These are phyloP conservation scores for Psettodes erumei DNA, from an alignment of 2,113 vertebrate genomes.

Conservation along the genomic window DNA sequence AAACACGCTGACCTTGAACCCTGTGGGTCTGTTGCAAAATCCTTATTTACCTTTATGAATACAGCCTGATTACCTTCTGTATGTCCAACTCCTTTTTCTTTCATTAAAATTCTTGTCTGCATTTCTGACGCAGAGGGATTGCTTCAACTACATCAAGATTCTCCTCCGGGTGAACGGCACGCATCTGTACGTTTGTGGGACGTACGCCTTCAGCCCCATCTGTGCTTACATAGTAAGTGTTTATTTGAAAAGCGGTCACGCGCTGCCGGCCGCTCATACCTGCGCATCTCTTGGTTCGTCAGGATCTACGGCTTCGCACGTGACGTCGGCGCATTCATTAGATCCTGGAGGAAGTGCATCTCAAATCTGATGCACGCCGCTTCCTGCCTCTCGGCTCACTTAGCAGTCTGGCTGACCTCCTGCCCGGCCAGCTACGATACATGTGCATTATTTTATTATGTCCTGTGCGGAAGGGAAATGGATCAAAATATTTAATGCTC, in stretches of 20 bases:
- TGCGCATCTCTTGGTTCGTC: constrained; percentile 9
- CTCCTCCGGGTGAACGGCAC: constrained; percentile 90
- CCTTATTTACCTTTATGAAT: constrained; percentile 1
- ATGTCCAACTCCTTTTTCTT: background rate
- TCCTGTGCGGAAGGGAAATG: constrained; percentile 46
- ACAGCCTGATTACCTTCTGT: background rate
- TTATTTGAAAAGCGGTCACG: constrained; percentile 2
- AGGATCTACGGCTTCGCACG: no score
- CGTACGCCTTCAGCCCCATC: constrained; percentile 93
- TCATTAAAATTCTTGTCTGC: constrained; percentile 10
- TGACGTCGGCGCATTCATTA: no score
- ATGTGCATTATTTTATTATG: constrained; percentile 68
- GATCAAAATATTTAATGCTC: constrained; percentile 72
- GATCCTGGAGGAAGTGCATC: constrained; percentile 46
- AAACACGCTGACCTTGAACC: background rate
- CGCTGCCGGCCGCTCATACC: background rate
- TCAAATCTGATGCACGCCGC: constrained; percentile 31
- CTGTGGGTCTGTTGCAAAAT: background rate
- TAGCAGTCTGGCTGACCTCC: constrained; percentile 54
- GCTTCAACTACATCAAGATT: constrained; percentile 98
- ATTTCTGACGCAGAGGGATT: constrained; percentile 88
- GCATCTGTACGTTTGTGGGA: constrained; percentile 94
- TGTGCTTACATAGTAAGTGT: constrained; percentile 94
- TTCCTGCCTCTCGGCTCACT: constrained; percentile 66
- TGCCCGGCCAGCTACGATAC: constrained; percentile 46